phyloP scores from a whole-genome alignment of 30 jellyfish, hydroid and myxozoan species.

The Phacellophora camtschatica region DNA sequence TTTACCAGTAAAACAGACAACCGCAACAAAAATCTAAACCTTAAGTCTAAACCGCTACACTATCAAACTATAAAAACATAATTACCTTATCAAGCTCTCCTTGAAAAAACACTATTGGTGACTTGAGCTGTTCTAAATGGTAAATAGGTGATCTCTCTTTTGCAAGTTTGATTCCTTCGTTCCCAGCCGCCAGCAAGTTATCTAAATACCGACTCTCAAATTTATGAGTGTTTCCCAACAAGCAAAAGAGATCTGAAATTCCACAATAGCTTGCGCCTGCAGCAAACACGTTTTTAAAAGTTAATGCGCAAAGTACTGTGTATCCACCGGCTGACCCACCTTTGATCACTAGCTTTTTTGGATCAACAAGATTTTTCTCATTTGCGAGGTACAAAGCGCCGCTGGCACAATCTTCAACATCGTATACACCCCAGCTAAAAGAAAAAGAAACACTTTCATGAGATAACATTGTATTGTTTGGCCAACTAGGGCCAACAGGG shows the following conservation, averaged over 20 bases:
- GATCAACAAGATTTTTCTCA: conserved; percentile 73
- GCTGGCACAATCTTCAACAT: conserved; percentile 75
- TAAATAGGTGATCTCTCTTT: conserved; percentile 78
- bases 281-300: conserved; percentile 69
- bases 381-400: conserved; percentile 76
- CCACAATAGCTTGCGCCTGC: conserved; percentile 93
- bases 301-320: conserved; percentile 68
- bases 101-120: conserved; percentile 82
- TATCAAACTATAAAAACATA: not conserved
- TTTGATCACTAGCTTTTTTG: conserved; percentile 47
- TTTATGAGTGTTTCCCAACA: conserved; percentile 73
- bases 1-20: no score
- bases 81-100: conserved; percentile 92
- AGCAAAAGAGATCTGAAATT: conserved; percentile 46
- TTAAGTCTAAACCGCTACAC: no score
- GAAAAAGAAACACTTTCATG: no score
- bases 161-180: conserved; percentile 47
- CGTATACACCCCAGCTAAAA: conserved; percentile 90
- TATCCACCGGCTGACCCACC: conserved; percentile 98
- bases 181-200: conserved; percentile 67
- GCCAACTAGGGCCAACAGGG: no score
- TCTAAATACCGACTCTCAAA: conserved; percentile 79
- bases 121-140: conserved; percentile 58
- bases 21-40: no score
- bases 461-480: no score